Percentiles rank a stretch among this genome's conserved stretches.
Evolutionary conservation across 2,797 vertebrate species (phyloP).

Genomic region (Dicrostonyx torquatus): DNA sequence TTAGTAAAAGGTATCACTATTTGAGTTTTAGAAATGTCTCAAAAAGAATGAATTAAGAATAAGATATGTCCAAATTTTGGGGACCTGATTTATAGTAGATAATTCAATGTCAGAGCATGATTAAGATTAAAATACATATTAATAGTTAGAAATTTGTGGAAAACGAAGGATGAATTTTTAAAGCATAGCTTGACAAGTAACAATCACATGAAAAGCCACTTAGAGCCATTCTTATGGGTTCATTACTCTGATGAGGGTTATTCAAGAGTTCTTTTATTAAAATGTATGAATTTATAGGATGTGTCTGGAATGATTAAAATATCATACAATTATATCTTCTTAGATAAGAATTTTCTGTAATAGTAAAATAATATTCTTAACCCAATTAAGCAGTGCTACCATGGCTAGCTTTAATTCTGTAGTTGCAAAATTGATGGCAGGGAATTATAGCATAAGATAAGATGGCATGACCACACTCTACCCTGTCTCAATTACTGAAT

Average conservation of each 20-base stretch:
- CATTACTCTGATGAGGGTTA: not conserved
- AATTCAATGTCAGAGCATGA: not conserved
- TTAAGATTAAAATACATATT: not conserved
- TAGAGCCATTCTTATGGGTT: not conserved
- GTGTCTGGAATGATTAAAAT: not conserved
- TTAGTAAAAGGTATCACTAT: not conserved
- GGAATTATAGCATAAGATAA: not conserved
- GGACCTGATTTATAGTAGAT: not conserved
- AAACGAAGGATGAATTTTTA: not conserved
- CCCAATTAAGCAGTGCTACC: not conserved
- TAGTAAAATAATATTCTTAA: not conserved
- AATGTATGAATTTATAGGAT: constrained; percentile 22
- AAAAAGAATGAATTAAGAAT: not conserved
- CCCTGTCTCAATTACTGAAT: not conserved
- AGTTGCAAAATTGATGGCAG: not conserved
- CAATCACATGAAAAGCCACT: not conserved
- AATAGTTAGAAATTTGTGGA: not conserved
- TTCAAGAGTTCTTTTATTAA: constrained; percentile 9
- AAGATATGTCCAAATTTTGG: not conserved
- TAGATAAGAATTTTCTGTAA: not conserved
- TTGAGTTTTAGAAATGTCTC: not conserved
- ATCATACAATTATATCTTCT: constrained; percentile 23
- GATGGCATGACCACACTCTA: not conserved
- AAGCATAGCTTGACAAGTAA: constrained; percentile 5
- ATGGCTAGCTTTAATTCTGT: not conserved